Percentiles rank a stretch among this genome's conserved stretches.
These are phyloP conservation scores for Orius laevigatus DNA, from an alignment of 1,140 invertebrate species.

Conservation along the genomic window DNA sequence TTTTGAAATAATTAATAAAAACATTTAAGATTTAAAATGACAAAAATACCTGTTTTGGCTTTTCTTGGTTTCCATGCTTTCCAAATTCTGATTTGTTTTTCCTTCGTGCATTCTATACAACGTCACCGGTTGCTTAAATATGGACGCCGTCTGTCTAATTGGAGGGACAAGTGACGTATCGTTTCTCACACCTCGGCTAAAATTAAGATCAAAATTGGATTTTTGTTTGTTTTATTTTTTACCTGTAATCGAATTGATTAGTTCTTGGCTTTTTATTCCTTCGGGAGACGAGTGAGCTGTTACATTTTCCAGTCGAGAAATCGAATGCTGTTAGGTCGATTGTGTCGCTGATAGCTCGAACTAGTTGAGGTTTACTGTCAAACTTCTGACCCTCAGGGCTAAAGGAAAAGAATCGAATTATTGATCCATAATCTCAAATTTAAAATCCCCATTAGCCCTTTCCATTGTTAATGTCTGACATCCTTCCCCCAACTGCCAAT, in stretches of 20 bases:
- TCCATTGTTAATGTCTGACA: neutral
- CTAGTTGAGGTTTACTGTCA: slow-evolving; percentile 63
- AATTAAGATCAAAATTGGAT: slow-evolving; percentile 20
- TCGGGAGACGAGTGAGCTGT: slow-evolving; percentile 37
- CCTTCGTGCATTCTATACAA: slow-evolving; percentile 78
- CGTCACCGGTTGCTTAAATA: slow-evolving; percentile 97
- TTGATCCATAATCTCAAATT: neutral
- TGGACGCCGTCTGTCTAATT: slow-evolving; percentile 92
- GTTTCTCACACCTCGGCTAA: slow-evolving; percentile 58
- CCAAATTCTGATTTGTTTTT: slow-evolving; percentile 70
- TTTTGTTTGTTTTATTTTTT: slow-evolving; percentile 14
- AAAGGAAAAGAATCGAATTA: slow-evolving; percentile 21
- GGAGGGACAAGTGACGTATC: slow-evolving; percentile 85
- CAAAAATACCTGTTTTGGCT: slow-evolving; percentile 66
- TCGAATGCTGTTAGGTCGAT: slow-evolving; percentile 70
- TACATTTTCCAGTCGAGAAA: slow-evolving; percentile 61
- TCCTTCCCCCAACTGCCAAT: no score
- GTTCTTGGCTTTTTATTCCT: slow-evolving; percentile 45
- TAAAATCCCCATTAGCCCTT: neutral
- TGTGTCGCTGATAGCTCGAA: slow-evolving; percentile 54
- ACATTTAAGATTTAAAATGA: slow-evolving; percentile 1
- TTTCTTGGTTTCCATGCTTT: slow-evolving; percentile 78
- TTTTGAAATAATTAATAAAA: slow-evolving; percentile 26
- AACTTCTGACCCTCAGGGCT: slow-evolving; percentile 66
- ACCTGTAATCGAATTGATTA: slow-evolving; percentile 47